These are phyloP conservation scores for Aegypius monachus DNA, from an alignment of 2,113 vertebrate genomes.

Conservation along the genomic window DNA sequence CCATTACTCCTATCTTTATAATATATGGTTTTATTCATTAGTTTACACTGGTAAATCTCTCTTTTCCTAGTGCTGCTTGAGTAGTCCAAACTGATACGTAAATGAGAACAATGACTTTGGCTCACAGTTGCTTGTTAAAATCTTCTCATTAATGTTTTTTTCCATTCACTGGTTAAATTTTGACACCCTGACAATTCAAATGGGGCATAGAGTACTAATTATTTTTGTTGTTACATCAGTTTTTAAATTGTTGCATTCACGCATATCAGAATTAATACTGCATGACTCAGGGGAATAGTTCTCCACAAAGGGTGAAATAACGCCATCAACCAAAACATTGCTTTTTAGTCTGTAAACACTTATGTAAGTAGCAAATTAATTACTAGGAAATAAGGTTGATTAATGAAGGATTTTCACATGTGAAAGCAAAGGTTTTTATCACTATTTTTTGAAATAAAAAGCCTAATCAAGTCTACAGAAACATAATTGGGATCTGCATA, in stretches of 20 bases:
- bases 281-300: background rate
- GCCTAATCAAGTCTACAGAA: background rate
- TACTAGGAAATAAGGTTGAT: background rate
- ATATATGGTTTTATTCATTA: background rate
- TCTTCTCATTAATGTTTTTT: background rate
- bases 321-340: background rate
- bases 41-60: background rate
- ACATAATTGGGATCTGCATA: background rate
- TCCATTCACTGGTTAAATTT: background rate
- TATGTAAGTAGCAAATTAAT: slow-evolving; percentile 26
- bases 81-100: background rate
- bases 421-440: background rate
- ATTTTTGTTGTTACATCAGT: slow-evolving; percentile 12
- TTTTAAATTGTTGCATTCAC: background rate
- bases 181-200: background rate
- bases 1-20: background rate
- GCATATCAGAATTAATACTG: background rate
- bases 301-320: slow-evolving; percentile 4
- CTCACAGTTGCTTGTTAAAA: background rate
- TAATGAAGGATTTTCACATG: slow-evolving; percentile 22
- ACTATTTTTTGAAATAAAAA: slow-evolving; percentile 8
- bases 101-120: background rate
- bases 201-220: slow-evolving; percentile 7
- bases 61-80: background rate
- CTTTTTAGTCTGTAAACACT: background rate